Percentiles rank a stretch among this genome's conserved stretches.
These are phyloP conservation scores for Geotrupes spiniger DNA, from an alignment of 2,888 invertebrate species.

Conservation along the genomic window DNA sequence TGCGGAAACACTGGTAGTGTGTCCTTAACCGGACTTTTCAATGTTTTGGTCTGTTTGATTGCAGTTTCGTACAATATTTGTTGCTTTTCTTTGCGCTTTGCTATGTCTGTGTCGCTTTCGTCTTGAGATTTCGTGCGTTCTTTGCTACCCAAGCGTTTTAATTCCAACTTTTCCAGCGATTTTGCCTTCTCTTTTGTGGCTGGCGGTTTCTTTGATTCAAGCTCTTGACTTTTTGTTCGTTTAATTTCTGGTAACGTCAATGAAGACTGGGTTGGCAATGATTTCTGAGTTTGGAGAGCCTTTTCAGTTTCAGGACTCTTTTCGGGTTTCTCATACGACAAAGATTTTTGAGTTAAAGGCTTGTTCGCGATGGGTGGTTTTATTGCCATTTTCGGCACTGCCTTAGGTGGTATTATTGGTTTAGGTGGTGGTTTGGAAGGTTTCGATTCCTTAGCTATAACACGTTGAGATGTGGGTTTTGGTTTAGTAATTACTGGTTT, in stretches of 20 bases:
- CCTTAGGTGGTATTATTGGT: conserved; percentile 37
- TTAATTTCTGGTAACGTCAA: conserved; percentile 49
- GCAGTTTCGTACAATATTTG: conserved; percentile 74
- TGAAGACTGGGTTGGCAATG: conserved; percentile 36
- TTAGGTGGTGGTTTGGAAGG: conserved; percentile 14
- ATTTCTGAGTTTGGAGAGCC: conserved; percentile 50
- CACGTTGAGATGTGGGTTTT: conserved; percentile 15
- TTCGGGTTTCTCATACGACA: conserved; percentile 50
- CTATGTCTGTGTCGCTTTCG: conserved; percentile 69
- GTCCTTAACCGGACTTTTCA: conserved; percentile 72
- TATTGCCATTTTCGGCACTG: conserved; percentile 26
- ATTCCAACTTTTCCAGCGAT: conserved; percentile 64
- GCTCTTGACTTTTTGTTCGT: conserved; percentile 61
- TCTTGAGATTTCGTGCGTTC: conserved; percentile 71
- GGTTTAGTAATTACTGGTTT: conserved; percentile 17
- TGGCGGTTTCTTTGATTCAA: conserved; percentile 52
- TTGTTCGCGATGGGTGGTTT: conserved; percentile 23
- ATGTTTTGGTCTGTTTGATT: conserved; percentile 70
- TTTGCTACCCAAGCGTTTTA: conserved; percentile 57
- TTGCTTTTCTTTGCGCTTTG: conserved; percentile 71
- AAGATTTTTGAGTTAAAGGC: conserved; percentile 45
- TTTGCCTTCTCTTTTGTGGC: conserved; percentile 66
- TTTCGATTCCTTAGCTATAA: conserved; percentile 18
- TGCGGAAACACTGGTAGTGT: conserved; percentile 68
- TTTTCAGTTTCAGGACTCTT: conserved; percentile 21